Evolutionary conservation across 2,888 invertebrate genomes (phyloP), one percentile per base, ranked within the genome.

Genomic region (Rhimphoctona megacephalus): DNA sequence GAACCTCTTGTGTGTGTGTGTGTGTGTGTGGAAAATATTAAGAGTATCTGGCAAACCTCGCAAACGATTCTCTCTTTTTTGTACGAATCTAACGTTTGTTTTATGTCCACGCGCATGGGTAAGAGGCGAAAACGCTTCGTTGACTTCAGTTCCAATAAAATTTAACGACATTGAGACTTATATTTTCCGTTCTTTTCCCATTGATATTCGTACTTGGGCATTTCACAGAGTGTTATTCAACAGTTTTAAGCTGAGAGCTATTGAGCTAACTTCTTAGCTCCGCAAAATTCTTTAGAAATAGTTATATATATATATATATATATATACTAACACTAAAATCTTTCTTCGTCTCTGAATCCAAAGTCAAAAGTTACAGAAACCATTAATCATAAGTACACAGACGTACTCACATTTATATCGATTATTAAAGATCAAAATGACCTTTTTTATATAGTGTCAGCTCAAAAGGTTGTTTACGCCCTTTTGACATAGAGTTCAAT

Each of bases 71-170:
- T 73, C 81, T 49, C n/a, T 70, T 54, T 81, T 39, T 0, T 66
- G 43, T 69, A 76, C 81, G 64, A 70, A 36, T 74, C 69, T 66
- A 61, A 19, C 49, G 69, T 76, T 74, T 74, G 69, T 74, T 79
- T 67, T 54, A 11, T 30, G 61, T 61, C 17, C 30, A 57, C n/a
- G 25, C 9, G 14, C 4, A 25, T 19, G 78, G 78, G 73, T 78
- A 78, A 82, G 82, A 64, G 74, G 61, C 52, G 73, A 79, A 54
- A 77, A 74, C 64, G 74, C 85, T 81, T 22, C 81, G 81, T 82
- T 78, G 78, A 39, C 67, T 73, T 52, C 67, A 61, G 25, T 30
- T 11, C 5, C 61, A 61, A 61, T 61, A 61, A 57, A 61, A 61
- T 61, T 61, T 30, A 61, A 61, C 61, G 61, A 61, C 61, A 30